These are phyloP conservation scores for Pristionchus maxplancki DNA, from an alignment of 2,888 invertebrate genomes.

Conservation along the genomic window DNA sequence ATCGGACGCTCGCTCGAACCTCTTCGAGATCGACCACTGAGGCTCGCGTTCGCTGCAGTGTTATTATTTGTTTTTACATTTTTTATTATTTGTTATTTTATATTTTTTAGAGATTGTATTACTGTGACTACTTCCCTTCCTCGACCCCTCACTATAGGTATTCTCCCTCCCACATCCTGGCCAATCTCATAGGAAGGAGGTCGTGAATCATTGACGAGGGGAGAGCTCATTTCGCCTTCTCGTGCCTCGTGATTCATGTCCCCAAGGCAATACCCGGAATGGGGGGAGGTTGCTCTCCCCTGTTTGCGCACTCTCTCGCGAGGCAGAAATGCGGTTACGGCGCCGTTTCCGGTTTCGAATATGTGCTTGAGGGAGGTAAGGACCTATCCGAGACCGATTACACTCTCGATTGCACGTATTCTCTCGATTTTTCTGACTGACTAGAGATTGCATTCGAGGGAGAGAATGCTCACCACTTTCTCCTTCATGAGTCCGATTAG, in stretches of 20 bases:
- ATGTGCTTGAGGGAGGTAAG: too few relatives aligned
- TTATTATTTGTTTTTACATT: background rate
- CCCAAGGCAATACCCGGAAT: conserved; percentile 3
- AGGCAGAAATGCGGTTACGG: background rate
- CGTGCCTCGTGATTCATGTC: conserved; percentile 11
- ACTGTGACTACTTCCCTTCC: background rate
- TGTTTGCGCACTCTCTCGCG: background rate
- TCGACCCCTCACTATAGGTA: background rate
- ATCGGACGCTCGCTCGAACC: conserved; percentile 54
- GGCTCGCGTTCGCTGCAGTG: conserved; percentile 46
- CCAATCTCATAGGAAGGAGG: background rate
- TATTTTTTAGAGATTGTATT: background rate
- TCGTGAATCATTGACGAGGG: conserved; percentile 16
- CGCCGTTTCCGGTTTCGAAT: background rate
- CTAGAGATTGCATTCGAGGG: too few relatives aligned
- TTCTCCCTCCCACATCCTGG: background rate
- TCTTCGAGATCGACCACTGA: conserved; percentile 54
- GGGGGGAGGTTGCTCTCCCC: background rate
- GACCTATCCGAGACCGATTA: background rate
- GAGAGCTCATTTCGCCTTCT: background rate
- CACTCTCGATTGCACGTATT: too few relatives aligned
- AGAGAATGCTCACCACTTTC: conserved; percentile 82
- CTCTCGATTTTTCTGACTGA: too few relatives aligned
- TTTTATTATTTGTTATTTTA: background rate
- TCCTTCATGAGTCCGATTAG: conserved; percentile 91